Evolutionary conservation across 2,888 invertebrate species (phyloP).

Genomic region (Aphidoletes aphidimyza): DNA sequence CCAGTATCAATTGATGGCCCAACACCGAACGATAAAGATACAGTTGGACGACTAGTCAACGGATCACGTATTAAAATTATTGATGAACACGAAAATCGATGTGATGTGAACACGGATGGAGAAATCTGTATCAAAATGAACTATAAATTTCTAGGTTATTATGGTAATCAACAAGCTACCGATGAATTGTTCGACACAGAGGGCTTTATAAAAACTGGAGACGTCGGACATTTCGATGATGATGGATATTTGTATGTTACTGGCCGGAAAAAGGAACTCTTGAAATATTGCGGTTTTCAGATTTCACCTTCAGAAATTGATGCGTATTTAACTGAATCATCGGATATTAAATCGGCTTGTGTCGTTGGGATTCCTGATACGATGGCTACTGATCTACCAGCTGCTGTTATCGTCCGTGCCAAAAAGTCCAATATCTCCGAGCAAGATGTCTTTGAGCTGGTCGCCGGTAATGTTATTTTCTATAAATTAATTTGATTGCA

Average conservation of each 20-base stretch:
- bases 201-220: conserved; percentile 56
- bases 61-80: conserved; percentile 61
- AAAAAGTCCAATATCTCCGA: not conserved
- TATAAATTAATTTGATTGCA: too few species aligned
- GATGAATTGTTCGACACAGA: conserved; percentile 55
- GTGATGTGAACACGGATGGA: conserved; percentile 62
- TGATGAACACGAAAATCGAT: conserved; percentile 59
- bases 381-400: conserved; percentile 61
- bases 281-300: conserved; percentile 54
- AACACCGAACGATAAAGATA: conserved; percentile 57
- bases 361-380: conserved; percentile 62
- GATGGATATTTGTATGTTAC: conserved; percentile 55
- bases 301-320: conserved; percentile 56
- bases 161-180: conserved; percentile 60
- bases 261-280: conserved; percentile 55
- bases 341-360: conserved; percentile 62
- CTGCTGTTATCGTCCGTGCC: conserved; percentile 61
- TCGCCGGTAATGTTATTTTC: too few species aligned
- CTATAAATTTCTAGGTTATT: too few species aligned
- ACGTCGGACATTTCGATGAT: conserved; percentile 57
- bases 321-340: conserved; percentile 56
- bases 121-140: conserved; percentile 61
- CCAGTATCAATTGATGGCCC: too few species aligned
- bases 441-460: not conserved
- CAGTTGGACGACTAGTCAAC: conserved; percentile 61